phyloP scores from a whole-genome alignment of 2,888 invertebrate genomes.

The Eueremaeus valkanovi region DNA sequence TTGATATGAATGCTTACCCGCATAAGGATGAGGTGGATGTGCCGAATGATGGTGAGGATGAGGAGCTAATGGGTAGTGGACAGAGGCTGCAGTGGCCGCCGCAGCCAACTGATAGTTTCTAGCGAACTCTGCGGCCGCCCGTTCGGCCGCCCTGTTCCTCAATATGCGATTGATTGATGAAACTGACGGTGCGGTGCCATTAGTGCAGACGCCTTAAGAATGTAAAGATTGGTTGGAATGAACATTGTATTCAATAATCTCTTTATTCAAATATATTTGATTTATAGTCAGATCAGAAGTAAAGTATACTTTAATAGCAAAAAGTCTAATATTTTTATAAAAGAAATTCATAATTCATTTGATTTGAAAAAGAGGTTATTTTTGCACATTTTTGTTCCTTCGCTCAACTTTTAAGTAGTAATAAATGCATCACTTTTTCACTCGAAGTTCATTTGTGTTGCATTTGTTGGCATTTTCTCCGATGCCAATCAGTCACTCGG shows the following conservation, averaged over 20 bases:
- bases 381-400: no score
- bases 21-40: conserved; percentile 32
- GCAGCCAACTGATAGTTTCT: conserved; percentile 56
- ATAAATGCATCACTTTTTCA: not conserved
- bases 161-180: conserved; percentile 95
- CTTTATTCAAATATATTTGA: not conserved
- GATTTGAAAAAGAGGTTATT: conserved; percentile 8
- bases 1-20: conserved; percentile 42
- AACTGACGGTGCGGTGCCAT: conserved; percentile 91
- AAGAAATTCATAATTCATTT: conserved; percentile 13
- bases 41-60: conserved; percentile 31
- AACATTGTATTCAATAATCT: not conserved
- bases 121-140: conserved; percentile 93
- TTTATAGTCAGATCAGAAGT: no score
- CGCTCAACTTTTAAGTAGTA: not conserved
- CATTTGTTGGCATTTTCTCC: not conserved
- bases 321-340: no score
- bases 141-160: conserved; percentile 88
- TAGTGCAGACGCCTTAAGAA: conserved; percentile 80
- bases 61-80: conserved; percentile 39
- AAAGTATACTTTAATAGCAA: no score
- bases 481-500: conserved; percentile 30
- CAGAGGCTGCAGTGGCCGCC: conserved; percentile 49
- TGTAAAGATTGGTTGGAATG: not conserved
- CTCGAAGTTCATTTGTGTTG: not conserved